Percentiles rank a stretch among this genome's conserved stretches.
These are phyloP conservation scores for Smittia sp. DNA, from an alignment of 2,888 invertebrate species.

Conservation along the genomic window DNA sequence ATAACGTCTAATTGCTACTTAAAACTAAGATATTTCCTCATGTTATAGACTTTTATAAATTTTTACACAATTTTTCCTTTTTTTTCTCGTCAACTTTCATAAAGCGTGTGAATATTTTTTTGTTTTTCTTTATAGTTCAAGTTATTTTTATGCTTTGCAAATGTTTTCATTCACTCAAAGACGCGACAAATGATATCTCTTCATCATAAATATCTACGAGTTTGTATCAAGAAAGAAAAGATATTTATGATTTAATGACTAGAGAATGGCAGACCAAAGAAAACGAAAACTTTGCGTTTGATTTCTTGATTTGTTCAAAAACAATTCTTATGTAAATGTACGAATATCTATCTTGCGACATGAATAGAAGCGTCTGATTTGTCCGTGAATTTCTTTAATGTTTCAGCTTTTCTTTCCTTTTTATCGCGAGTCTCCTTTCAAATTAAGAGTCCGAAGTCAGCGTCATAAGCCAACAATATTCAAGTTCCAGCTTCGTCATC, in stretches of 20 bases:
- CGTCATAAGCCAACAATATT: slow-evolving; percentile 27
- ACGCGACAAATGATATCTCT: no score
- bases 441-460: slow-evolving; percentile 32
- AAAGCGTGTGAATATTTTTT: slow-evolving; percentile 2
- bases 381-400: slow-evolving; percentile 9
- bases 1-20: not conserved
- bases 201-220: no score
- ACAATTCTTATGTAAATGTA: slow-evolving; percentile 18
- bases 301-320: slow-evolving; percentile 10
- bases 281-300: not conserved
- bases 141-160: not conserved
- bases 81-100: no score
- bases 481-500: slow-evolving; percentile 38
- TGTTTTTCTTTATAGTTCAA: not conserved
- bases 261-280: slow-evolving; percentile 1
- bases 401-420: not conserved
- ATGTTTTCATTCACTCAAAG: not conserved
- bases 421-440: not conserved
- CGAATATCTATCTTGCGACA: slow-evolving; percentile 21
- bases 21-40: not conserved
- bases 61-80: slow-evolving; percentile 8
- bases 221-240: no score
- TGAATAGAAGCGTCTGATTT: slow-evolving; percentile 32
- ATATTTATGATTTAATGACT: slow-evolving; percentile 9
- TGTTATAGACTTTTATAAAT: slow-evolving; percentile 6